Evolutionary conservation across 2,888 invertebrate genomes (phyloP).

Genomic region (Opisthograptis luteolata): DNA sequence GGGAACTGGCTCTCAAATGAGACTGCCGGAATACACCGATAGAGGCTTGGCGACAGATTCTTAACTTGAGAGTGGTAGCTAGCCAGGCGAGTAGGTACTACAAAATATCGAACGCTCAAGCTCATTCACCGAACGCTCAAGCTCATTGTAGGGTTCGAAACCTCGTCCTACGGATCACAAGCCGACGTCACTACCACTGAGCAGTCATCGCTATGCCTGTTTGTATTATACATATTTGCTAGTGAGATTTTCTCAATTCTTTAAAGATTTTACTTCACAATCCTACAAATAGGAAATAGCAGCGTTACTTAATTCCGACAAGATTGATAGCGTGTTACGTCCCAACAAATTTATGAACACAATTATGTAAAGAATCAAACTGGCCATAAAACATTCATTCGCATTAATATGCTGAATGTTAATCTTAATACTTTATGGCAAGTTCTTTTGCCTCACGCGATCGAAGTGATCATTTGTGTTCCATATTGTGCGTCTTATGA

Average conservation of each 20-base stretch:
- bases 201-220: no score
- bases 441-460: constrained; percentile 18
- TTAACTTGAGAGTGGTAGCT: no score
- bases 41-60: no score
- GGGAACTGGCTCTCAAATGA: no score
- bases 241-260: background rate
- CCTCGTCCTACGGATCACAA: no score
- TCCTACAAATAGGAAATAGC: constrained; percentile 17
- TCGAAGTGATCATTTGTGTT: background rate
- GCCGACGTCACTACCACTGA: no score
- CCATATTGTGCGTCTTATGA: background rate
- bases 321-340: constrained; percentile 35
- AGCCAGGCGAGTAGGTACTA: no score
- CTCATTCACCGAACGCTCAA: no score
- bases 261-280: background rate
- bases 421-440: constrained; percentile 18
- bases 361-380: constrained; percentile 39
- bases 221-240: no score
- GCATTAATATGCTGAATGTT: constrained; percentile 21
- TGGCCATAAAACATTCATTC: constrained; percentile 24
- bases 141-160: no score
- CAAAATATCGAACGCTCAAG: no score
- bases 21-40: no score
- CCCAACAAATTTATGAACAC: constrained; percentile 17
- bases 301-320: constrained; percentile 2